phyloP scores from a whole-genome alignment of 1,140 invertebrate genomes.

The Hirudo medicinalis region DNA sequence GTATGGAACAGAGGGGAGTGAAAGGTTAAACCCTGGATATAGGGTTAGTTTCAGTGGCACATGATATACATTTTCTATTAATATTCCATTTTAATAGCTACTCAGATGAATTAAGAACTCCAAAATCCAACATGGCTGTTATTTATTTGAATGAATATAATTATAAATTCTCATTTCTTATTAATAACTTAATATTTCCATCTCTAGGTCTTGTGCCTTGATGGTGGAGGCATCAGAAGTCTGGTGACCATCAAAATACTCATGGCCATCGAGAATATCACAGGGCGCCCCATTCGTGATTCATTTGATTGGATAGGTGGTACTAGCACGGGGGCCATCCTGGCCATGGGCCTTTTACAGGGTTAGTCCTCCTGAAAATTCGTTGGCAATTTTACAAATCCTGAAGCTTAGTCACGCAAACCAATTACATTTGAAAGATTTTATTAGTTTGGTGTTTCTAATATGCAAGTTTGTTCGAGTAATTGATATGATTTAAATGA shows the following conservation, averaged over 20 bases:
- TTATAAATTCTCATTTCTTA: too few species aligned
- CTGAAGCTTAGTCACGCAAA: background rate
- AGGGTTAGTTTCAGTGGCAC: background rate
- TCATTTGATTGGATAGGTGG: slow-evolving; percentile 94
- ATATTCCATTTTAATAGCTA: too few species aligned
- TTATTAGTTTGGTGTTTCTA: too few species aligned
- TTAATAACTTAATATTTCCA: background rate
- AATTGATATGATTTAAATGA: too few species aligned
- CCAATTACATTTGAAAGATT: too few species aligned
- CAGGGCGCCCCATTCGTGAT: slow-evolving; percentile 52
- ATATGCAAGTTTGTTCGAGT: too few species aligned
- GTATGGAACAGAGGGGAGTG: background rate
- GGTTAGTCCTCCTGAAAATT: slow-evolving; percentile 25
- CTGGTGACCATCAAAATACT: slow-evolving; percentile 73
- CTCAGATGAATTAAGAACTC: too few species aligned
- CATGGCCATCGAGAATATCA: slow-evolving; percentile 60
- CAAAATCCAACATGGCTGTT: too few species aligned
- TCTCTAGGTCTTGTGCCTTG: slow-evolving; percentile 58
- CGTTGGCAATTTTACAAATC: too few species aligned
- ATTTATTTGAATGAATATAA: too few species aligned
- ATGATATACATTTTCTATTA: too few species aligned
- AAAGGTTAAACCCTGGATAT: background rate
- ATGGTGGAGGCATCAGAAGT: slow-evolving; percentile 88
- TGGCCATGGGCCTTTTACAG: slow-evolving; percentile 56
- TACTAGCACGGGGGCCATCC: slow-evolving; percentile 87